Conservation (phyloP, 2,888 invertebrate species). For the Aquatica leii region DNA sequence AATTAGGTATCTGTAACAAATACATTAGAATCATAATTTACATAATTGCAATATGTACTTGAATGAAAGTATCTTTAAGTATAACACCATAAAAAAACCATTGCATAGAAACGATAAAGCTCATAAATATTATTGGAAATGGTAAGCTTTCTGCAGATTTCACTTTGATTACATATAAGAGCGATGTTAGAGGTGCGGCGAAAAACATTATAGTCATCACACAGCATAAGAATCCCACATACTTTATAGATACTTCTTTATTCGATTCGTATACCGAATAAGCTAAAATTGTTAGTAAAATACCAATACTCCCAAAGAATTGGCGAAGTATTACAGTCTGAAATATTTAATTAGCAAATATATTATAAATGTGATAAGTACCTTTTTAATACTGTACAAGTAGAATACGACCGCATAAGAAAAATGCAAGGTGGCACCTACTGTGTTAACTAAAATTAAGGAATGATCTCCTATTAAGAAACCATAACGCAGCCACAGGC, state of each 20-base stretch:
- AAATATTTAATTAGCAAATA: conserved; percentile 30
- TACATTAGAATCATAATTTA: no score
- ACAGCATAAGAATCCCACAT: conserved; percentile 77
- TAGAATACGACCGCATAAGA: conserved; percentile 76
- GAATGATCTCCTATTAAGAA: conserved; percentile 75
- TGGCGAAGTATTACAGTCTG: conserved; percentile 69
- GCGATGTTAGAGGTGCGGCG: conserved; percentile 81
- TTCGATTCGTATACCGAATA: conserved; percentile 68
- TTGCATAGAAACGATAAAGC: conserved; percentile 80
- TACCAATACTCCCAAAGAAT: conserved; percentile 63
- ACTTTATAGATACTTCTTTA: conserved; percentile 62
- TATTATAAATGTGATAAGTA: conserved; percentile 40
- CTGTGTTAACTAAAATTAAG: conserved; percentile 77
- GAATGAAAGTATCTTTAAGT: conserved; percentile 79
- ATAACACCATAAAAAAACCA: conserved; percentile 88
- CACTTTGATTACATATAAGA: conserved; percentile 80
- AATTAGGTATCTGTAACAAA: conserved; percentile 78
- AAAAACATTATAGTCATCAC: conserved; percentile 80
- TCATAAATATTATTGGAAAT: conserved; percentile 84
- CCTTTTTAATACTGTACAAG: conserved; percentile 77
- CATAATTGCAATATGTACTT: conserved; percentile 64
- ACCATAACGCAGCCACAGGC: conserved; percentile 84
- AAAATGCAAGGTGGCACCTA: conserved; percentile 76
- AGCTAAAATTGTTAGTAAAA: conserved; percentile 66
- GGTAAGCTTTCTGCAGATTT: conserved; percentile 88